These are phyloP conservation scores for Ceraclea dissimilis DNA, from an alignment of 2,888 invertebrate genomes.

Conservation along the genomic window DNA sequence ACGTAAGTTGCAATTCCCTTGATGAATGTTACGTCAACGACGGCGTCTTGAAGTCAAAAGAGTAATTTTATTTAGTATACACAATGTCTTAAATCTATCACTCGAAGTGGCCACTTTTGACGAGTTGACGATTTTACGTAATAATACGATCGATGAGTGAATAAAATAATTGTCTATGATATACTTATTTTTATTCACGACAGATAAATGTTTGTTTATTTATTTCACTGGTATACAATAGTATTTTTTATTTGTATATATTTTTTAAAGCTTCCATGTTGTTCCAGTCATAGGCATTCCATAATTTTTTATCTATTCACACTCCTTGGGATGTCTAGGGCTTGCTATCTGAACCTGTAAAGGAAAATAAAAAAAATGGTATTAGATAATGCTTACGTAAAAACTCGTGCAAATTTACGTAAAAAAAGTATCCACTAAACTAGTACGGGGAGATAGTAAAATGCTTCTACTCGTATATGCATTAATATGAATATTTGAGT, in stretches of 20 bases:
- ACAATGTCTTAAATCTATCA: neutral
- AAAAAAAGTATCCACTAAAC: no score
- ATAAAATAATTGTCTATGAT: neutral
- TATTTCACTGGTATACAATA: neutral
- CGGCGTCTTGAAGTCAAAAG: neutral
- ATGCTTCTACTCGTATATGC: no score
- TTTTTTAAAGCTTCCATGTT: neutral
- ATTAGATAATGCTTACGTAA: no score
- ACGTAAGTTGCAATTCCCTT: neutral
- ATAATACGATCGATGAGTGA: no score
- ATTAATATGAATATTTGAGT: no score
- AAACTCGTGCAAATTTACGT: no score
- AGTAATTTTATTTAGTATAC: neutral
- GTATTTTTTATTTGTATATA: neutral
- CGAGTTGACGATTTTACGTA: neutral
- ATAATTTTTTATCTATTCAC: neutral
- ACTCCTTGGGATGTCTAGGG: neutral
- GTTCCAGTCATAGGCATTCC: constrained; percentile 1
- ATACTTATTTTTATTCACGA: neutral
- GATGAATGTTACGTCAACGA: neutral
- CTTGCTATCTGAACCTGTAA: neutral
- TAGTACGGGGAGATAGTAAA: no score
- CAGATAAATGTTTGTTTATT: neutral
- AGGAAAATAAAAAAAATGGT: neutral
- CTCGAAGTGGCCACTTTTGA: neutral